phyloP scores from a whole-genome alignment of 2,797 vertebrate species.

The Heteromormyrus szaboi region DNA sequence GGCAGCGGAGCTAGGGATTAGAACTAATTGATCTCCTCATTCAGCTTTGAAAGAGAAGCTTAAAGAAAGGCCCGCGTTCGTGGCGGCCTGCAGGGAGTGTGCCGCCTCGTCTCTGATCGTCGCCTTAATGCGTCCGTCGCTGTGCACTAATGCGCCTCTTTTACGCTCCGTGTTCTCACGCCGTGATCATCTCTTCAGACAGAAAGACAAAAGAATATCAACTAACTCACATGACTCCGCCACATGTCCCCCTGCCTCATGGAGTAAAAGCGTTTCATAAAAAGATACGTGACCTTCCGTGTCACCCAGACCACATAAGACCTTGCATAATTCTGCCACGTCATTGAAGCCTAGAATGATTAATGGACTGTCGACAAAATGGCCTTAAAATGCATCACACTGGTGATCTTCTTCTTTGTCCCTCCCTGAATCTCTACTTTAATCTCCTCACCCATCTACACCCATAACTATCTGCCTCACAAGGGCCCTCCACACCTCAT shows the following conservation, averaged over 20 bases:
- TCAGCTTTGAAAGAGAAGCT: background rate
- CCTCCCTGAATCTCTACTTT: background rate
- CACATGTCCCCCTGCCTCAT: background rate
- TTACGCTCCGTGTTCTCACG: background rate
- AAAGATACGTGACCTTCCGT: background rate
- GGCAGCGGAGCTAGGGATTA: background rate
- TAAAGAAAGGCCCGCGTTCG: background rate
- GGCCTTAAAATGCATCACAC: background rate
- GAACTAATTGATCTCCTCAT: conserved; percentile 6
- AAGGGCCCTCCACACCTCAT: background rate
- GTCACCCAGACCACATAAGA: background rate
- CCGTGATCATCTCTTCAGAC: background rate
- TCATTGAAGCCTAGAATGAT: background rate
- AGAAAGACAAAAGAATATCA: background rate
- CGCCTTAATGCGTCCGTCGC: background rate
- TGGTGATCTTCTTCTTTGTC: background rate
- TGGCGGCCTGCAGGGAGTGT: background rate
- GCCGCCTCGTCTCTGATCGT: background rate
- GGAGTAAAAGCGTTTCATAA: background rate
- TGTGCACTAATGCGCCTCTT: background rate
- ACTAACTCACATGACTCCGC: background rate
- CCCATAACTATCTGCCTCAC: background rate
- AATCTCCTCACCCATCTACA: background rate
- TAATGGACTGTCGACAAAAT: background rate
- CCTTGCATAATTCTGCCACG: background rate